Base-by-base conservation (phyloP, 1,140 invertebrate species). In the Aphis craccivora region DNA sequence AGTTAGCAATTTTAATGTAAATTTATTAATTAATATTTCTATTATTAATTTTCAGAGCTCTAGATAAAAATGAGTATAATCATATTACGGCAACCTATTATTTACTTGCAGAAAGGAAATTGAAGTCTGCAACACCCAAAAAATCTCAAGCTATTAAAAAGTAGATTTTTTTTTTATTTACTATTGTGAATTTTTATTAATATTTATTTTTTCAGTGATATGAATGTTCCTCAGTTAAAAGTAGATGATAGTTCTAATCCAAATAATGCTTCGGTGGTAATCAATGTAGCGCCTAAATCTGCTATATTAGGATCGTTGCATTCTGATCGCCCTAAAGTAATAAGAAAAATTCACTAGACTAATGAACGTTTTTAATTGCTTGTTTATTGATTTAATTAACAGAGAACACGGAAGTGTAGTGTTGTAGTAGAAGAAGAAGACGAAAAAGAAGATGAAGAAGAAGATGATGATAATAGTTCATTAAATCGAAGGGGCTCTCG, bases 11-110 rank as follows among this genome's bases (percentile, higher is more conserved):
- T 8, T 45, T 35, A 35, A 30, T n/a, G 0, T 91, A 89, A 7
- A 37, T 7, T 67, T 90, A 90, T 8, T 11, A 91, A 91, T 35
- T 91, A 91, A 48, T 48, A 60, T 51, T 51, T 22, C 3, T 51
- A 18, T 23, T 51, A n/a, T 76, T 81, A 60, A 96, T 96, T 30
- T 95, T 30, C 95, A 99, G 98, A 94, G 97, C 98, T 93, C 95
- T 99, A 94, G 98, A 99, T 95, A 98, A 97, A 95, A 98, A 99
- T 96, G 98, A 99, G 95, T 99, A 99, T 95, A 99, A 99, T 96
- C 98, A 99, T 95, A 98, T 99, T 94, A 99, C 99, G 53, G 99
- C 99, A 48, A 99, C 99, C 51, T 99, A 99, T 96, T 99, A 98
- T 96, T 96, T 99, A 94, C 96, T 99, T 94, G 99, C 99, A 43